Evolutionary conservation across 2,113 vertebrate genomes (phyloP).

Genomic region (Podarcis muralis): DNA sequence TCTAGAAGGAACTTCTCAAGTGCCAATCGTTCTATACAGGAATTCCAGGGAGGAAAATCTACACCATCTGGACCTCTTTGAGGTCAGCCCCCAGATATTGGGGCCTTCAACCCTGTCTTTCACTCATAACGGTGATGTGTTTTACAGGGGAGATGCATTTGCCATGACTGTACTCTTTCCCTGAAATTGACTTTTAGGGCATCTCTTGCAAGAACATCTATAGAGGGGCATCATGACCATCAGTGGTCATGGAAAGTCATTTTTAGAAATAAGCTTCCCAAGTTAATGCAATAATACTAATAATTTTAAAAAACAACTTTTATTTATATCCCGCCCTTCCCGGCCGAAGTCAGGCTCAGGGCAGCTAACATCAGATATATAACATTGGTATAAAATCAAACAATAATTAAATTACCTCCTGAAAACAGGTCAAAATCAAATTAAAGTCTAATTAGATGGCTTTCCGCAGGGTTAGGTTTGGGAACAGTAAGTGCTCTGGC

Average conservation of each 20-base stretch:
- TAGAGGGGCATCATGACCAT: neutral
- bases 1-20: neutral
- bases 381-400: too few species aligned
- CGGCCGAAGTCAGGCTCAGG: too few species aligned
- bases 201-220: neutral
- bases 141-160: neutral
- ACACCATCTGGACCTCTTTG: neutral
- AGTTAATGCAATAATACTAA: too few species aligned
- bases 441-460: too few species aligned
- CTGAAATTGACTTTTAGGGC: neutral
- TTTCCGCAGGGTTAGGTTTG: too few species aligned
- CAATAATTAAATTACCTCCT: too few species aligned
- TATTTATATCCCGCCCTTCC: too few species aligned
- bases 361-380: too few species aligned
- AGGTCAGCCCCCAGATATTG: neutral
- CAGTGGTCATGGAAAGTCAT: neutral
- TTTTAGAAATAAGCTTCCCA: neutral
- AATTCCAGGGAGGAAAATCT: neutral
- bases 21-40: neutral
- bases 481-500: too few species aligned
- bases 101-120: neutral
- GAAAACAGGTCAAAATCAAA: too few species aligned
- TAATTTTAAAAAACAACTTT: too few species aligned
- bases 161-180: neutral
- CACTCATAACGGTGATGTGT: neutral